Conservation (phyloP, 2,797 vertebrate species). For the Pipistrellus pipistrellus region DNA sequence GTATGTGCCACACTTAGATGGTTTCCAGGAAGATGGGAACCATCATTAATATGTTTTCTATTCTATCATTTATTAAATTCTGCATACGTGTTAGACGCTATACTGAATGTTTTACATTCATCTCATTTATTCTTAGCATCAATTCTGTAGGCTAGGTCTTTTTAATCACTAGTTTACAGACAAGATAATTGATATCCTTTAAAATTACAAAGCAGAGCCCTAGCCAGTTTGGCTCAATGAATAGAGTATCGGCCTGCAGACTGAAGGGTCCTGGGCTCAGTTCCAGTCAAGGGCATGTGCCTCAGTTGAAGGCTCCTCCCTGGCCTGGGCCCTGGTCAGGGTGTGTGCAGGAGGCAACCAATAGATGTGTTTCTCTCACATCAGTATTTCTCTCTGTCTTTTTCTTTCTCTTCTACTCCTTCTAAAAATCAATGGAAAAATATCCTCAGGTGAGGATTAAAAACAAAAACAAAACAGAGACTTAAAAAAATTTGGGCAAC, state of each 20-base stretch:
- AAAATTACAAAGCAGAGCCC: background rate
- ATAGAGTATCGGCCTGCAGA: too few species aligned
- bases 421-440: too few species aligned
- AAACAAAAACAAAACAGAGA: background rate
- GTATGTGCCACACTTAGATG: background rate
- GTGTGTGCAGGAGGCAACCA: too few species aligned
- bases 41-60: background rate
- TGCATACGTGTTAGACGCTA: background rate
- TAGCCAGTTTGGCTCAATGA: too few species aligned
- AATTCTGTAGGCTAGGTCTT: background rate
- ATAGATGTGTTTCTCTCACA: too few species aligned
- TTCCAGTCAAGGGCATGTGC: too few species aligned
- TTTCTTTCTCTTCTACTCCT: too few species aligned
- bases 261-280: too few species aligned
- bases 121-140: constrained; percentile 16
- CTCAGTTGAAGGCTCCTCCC: too few species aligned
- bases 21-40: constrained; percentile 24
- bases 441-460: too few species aligned
- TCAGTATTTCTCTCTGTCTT: too few species aligned
- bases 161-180: constrained; percentile 44
- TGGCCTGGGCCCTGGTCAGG: too few species aligned
- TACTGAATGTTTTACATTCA: background rate
- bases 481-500: background rate
- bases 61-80: constrained; percentile 23
- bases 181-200: constrained; percentile 35